Evolutionary conservation across 2,113 vertebrate species (phyloP).

Genomic region (Hucho hucho): DNA sequence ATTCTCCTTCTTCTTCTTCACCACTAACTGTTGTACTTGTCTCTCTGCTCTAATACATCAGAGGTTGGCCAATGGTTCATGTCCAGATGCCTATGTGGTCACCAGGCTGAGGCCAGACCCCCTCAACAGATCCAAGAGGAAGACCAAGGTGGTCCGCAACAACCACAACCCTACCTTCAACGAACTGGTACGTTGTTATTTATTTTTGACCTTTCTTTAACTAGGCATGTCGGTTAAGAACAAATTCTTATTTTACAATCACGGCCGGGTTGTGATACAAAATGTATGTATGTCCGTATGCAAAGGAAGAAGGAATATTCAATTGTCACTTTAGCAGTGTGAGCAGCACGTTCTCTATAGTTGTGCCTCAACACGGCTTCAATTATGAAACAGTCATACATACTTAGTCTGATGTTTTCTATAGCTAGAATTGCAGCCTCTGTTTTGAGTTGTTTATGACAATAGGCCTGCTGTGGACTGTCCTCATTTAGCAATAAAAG

Average conservation of each 20-base stretch:
- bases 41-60: conserved; percentile 52
- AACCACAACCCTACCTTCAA: conserved; percentile 85
- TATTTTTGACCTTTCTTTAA: not conserved
- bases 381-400: too few species aligned
- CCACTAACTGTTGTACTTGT: not conserved
- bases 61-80: conserved; percentile 80
- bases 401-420: too few species aligned
- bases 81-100: conserved; percentile 80
- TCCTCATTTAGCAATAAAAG: too few species aligned
- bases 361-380: too few species aligned
- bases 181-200: conserved; percentile 76
- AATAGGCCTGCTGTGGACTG: too few species aligned
- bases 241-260: too few species aligned
- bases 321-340: too few species aligned
- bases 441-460: too few species aligned
- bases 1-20: not conserved
- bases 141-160: conserved; percentile 82
- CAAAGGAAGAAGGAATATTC: too few species aligned
- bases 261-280: not conserved
- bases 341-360: too few species aligned
- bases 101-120: conserved; percentile 80
- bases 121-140: conserved; percentile 70
- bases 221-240: too few species aligned
- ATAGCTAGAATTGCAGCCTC: too few species aligned
- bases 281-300: not conserved